A percentile compares a stretch with the other conserved stretches of the same genome.
These are phyloP conservation scores for Halichoerus grypus DNA, from an alignment of 2,113 vertebrate genomes.

Conservation along the genomic window DNA sequence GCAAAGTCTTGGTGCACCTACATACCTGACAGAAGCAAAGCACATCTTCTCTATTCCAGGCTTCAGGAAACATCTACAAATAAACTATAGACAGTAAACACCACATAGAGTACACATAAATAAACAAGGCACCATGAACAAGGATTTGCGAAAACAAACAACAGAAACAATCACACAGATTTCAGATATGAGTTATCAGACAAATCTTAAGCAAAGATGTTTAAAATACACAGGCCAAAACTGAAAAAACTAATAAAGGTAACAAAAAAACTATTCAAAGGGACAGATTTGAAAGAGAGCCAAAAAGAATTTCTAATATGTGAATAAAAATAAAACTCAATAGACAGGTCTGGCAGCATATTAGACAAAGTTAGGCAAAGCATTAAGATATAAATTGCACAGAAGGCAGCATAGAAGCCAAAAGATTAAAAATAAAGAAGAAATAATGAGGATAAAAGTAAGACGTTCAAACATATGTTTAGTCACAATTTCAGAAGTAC, in stretches of 20 bases:
- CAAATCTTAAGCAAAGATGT: neutral
- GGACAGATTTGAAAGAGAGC: neutral
- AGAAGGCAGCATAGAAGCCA: neutral
- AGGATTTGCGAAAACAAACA: neutral
- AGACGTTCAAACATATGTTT: neutral
- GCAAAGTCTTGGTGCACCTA: neutral
- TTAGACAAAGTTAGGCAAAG: neutral
- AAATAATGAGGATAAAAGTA: neutral
- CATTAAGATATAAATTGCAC: neutral
- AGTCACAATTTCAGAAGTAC: neutral
- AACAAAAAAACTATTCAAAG: neutral
- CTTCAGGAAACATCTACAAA: neutral
- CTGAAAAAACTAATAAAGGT: neutral
- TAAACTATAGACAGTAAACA: neutral
- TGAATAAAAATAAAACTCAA: neutral
- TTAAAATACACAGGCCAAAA: neutral
- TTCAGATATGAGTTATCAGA: neutral
- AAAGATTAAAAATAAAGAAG: neutral
- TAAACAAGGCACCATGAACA: neutral
- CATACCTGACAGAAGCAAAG: neutral
- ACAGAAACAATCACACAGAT: neutral
- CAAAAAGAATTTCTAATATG: neutral
- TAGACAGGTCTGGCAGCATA: neutral
- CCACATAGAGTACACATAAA: neutral
- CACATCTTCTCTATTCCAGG: neutral